Conservation (phyloP, 2,888 invertebrate genomes). For the Ochlodes sylvanus region DNA sequence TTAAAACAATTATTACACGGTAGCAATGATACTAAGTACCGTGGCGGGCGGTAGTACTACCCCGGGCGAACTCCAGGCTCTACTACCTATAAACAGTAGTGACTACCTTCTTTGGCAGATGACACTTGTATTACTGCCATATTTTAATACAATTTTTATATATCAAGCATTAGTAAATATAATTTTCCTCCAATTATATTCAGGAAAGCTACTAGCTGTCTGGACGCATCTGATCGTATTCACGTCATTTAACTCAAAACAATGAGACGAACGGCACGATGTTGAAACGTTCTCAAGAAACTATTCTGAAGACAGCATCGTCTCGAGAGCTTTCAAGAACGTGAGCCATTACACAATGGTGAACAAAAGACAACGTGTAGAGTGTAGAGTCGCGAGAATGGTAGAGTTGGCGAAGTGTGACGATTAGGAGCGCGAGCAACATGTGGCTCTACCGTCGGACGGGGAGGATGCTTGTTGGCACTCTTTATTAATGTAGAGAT, state of each 20-base stretch:
- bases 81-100: no score
- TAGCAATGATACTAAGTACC: no score
- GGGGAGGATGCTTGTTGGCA: background rate
- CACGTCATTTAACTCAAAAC: background rate
- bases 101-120: no score
- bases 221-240: background rate
- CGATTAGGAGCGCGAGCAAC: slow-evolving; percentile 15
- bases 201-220: no score
- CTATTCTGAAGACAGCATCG: slow-evolving; percentile 15
- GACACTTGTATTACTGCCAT: no score
- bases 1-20: no score
- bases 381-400: slow-evolving; percentile 27
- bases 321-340: slow-evolving; percentile 28
- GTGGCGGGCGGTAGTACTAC: no score
- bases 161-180: no score
- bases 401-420: slow-evolving; percentile 23
- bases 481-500: background rate
- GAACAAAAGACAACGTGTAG: slow-evolving; percentile 32
- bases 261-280: background rate
- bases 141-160: no score
- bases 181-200: no score
- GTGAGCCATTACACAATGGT: slow-evolving; percentile 26
- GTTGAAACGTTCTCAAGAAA: background rate
- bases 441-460: background rate
- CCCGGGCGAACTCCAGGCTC: no score